Evolutionary conservation across 37 sponge, comb jelly and placozoan genomes (phyloP).

Genomic region (Tethya wilhelma): DNA sequence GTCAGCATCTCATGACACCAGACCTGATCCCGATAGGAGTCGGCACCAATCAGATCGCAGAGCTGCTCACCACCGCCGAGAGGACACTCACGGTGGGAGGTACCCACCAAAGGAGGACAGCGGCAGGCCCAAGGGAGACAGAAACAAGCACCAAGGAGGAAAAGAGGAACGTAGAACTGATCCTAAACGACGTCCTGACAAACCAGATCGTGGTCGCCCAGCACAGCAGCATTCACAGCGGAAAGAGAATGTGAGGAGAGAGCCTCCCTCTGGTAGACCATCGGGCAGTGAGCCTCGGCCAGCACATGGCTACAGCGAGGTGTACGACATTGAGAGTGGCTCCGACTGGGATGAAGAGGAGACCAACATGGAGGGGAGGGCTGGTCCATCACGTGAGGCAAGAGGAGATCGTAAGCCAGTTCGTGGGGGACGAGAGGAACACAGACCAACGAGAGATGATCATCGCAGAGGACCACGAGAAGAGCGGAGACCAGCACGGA

Average conservation of each 20-base stretch:
- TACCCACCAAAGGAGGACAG: neutral
- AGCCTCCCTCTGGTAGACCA: neutral
- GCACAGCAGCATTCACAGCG: too few species aligned
- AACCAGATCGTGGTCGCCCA: too few species aligned
- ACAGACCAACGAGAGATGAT: neutral
- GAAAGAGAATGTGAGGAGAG: neutral
- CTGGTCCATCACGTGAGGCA: neutral
- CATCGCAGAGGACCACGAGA: neutral
- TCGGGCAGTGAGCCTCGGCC: neutral
- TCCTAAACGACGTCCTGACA: too few species aligned
- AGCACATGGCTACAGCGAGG: slow-evolving; percentile 23
- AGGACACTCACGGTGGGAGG: neutral
- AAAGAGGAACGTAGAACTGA: neutral
- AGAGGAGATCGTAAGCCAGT: neutral
- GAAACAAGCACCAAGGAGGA: neutral
- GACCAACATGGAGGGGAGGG: neutral
- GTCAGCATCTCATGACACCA: too few species aligned
- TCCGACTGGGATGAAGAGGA: slow-evolving; percentile 44
- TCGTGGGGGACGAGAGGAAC: neutral
- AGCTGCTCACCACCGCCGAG: too few species aligned
- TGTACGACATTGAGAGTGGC: slow-evolving; percentile 51
- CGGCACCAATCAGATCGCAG: too few species aligned
- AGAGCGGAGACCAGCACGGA: neutral
- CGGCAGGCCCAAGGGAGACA: neutral
- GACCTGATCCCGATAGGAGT: too few species aligned